Evolutionary conservation across 1,140 invertebrate genomes (phyloP), one percentile per base, ranked within the genome.

Genomic region (Drosophila micromelanica): DNA sequence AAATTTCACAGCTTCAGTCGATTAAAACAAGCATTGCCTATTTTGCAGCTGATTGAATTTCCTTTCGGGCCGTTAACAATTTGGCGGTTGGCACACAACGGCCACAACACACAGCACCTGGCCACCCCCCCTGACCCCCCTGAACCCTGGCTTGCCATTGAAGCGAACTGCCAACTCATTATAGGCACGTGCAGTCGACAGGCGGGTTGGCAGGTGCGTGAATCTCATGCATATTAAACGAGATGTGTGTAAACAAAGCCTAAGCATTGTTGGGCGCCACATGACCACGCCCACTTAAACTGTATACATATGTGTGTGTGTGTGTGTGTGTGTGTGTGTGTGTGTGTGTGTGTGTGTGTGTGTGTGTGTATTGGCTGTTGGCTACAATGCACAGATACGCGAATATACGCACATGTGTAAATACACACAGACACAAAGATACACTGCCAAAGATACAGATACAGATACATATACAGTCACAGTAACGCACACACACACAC

Each of bases 211-310:
- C 59, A 72, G 42, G 68, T 65, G 73, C 56, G 56, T 67, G 73
- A 67, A 73, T 72, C 73, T 76, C 73, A 76, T 76, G 77, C 78
- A 80, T 80, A 80, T 80, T 71, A 70, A 80, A 80, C 77, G 68
- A 65, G 77, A 55, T 73, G 77, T 62, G 65, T 72, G 77, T 80
- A 72, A 80, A 80, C 77, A 80, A 76, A 45, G 67, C 73, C 61
- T 56, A 64, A 65, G 76, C 72, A 65, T 71, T 75, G 71, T 70
- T 61, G 30, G 15, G 5, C n/a, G 42, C 49, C 37, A 23, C 20
- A 45, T 17, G 7, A 5, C 35, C 64, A 52, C 51, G 52, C 52
- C 37, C 37, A 55, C 52, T 40, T 13, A 23, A 13, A 40, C 38
- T 40, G 52, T 23, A 37, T 55, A n/a, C n/a, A n/a, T n/a, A n/a